Conservation (phyloP, 1,140 invertebrate species). For the Epicauta chinensis region DNA sequence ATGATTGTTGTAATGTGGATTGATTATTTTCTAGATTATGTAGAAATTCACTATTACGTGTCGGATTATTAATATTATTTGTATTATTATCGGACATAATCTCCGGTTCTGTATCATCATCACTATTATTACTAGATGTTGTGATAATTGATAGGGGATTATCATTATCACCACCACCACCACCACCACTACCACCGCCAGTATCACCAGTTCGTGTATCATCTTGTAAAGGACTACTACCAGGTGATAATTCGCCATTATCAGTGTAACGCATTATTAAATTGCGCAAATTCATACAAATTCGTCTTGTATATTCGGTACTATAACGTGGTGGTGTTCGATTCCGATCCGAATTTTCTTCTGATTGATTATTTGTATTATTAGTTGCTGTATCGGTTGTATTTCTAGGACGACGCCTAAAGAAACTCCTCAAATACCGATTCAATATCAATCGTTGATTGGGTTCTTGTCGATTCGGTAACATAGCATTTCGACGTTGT, state of each 20-base stretch:
- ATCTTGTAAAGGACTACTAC: constrained; percentile 1
- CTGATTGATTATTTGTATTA: constrained; percentile 4
- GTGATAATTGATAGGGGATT: too few species aligned
- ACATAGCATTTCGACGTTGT: constrained; percentile 32
- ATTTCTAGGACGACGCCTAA: background rate
- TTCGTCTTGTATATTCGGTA: background rate
- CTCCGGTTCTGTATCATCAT: constrained; percentile 21
- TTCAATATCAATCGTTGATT: constrained; percentile 26
- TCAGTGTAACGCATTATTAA: constrained; percentile 17
- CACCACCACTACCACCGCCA: constrained; percentile 1
- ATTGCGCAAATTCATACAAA: constrained; percentile 14
- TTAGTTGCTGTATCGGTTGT: background rate
- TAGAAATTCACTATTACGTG: constrained; percentile 13
- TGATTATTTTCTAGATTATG: background rate
- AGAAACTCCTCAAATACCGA: constrained; percentile 23
- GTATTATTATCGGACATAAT: constrained; percentile 23
- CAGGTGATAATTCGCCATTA: constrained; percentile 4
- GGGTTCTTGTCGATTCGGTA: constrained; percentile 27
- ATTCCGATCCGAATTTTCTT: background rate
- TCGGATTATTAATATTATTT: constrained; percentile 23
- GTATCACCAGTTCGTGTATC: background rate
- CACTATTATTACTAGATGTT: too few species aligned
- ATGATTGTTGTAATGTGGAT: background rate
- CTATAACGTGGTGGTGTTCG: background rate
- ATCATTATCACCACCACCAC: constrained; percentile 12